Base-by-base conservation (phyloP, 2,797 vertebrate species). In the Fistularia commersonii region DNA sequence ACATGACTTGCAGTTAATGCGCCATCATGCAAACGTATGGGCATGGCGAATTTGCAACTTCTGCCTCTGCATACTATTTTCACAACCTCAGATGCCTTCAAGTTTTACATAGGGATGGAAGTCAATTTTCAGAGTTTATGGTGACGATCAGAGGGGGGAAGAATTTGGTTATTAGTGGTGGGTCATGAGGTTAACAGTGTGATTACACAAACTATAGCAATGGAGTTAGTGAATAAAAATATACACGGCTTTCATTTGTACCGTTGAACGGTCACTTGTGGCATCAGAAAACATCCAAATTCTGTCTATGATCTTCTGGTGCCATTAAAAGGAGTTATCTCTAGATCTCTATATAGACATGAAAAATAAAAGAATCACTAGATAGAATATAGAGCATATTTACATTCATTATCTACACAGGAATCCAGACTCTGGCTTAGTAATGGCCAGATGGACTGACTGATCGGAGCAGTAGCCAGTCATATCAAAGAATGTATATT, bases 391-490 rank as follows among this genome's bases (percentile, higher is more conserved):
- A 77, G 67, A 83, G 74, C 45, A 46, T 83, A 77, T 87, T 79
- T 88, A 89, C 83, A 88, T 80, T 81, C 53, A 75, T 72, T 77
- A 83, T 79, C 68, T 85, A 84, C 72, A 87, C 63, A 74, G 48
- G 57, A 75, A 48, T 47, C 54, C 47, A 62, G 42, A 67, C 37
- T 58, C 37, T 1, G 71, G 52, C 38, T 48, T 6, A 13, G 45
- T 32, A 41, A 15, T 45, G 52, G 61, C 63, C 75, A 45, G 44
- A 23, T 23, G 23, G 23, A 23, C 23, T 69, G 57, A 73, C 53
- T 58, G 56, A 67, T 66, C 69, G 60, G 52, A 46, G 51, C 51
- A 40, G 51, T 32, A 52, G 64, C 61, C 66, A 64, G 37, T 79
- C 72, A 61, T 39, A 48, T 32, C 51, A 37, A 64, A 72, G 69